Evolutionary conservation across 1,140 invertebrate species (phyloP).

Genomic region (Pantala flavescens): DNA sequence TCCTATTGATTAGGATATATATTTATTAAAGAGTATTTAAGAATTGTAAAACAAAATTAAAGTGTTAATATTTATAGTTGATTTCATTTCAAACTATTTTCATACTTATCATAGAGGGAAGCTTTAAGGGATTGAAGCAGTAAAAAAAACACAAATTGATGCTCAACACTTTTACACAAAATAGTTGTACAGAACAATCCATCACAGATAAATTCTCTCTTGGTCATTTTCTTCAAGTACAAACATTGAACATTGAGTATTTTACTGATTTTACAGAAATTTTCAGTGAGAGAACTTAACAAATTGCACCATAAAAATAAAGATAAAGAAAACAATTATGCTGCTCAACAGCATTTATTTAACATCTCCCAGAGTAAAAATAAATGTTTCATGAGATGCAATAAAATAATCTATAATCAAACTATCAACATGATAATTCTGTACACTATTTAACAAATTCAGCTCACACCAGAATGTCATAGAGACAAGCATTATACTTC

Average conservation of each 20-base stretch:
- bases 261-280: neutral
- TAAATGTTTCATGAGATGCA: neutral
- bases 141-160: neutral
- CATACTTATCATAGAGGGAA: neutral
- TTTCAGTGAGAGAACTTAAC: neutral
- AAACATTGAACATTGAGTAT: slow-evolving; percentile 10
- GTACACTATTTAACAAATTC: slow-evolving; percentile 7
- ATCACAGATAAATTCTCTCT: slow-evolving; percentile 10
- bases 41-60: neutral
- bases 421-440: slow-evolving; percentile 10
- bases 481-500: neutral
- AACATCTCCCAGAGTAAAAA: slow-evolving; percentile 1
- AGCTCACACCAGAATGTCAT: neutral
- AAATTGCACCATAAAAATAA: slow-evolving; percentile 4
- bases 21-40: neutral
- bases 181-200: slow-evolving; percentile 6
- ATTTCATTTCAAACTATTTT: no score
- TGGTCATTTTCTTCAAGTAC: slow-evolving; percentile 9
- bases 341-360: neutral
- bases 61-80: no score
- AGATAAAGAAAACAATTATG: neutral
- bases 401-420: neutral
- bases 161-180: slow-evolving; percentile 9
- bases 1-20: neutral
- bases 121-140: neutral